These are phyloP conservation scores for Sporophila hypoxantha DNA, from an alignment of 2,113 vertebrate genomes.

Conservation along the genomic window DNA sequence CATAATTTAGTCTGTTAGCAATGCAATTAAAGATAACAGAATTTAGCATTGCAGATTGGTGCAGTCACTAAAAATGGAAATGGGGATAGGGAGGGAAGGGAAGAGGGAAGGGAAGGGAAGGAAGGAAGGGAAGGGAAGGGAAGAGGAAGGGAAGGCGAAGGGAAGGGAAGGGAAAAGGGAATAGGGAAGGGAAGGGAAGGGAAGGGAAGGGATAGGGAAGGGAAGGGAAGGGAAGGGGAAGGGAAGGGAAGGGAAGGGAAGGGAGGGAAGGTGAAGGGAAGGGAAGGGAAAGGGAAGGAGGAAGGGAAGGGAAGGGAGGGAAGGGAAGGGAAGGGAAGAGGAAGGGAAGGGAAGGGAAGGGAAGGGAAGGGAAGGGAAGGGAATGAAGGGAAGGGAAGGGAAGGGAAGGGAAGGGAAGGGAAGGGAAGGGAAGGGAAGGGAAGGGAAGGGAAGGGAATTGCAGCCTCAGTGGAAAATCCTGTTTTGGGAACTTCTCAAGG, in stretches of 20 bases:
- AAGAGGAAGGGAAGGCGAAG: neutral
- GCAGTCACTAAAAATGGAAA: neutral
- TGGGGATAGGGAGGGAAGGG: too few species aligned
- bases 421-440: too few species aligned
- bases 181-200: too few species aligned
- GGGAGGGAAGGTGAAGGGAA: neutral
- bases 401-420: neutral
- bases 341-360: too few species aligned
- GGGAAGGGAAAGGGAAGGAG: too few species aligned
- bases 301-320: too few species aligned
- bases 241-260: neutral
- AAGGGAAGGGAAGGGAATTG: neutral
- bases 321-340: neutral
- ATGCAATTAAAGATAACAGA: neutral
- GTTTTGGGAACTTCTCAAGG: constrained; percentile 4
- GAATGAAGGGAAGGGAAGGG: neutral
- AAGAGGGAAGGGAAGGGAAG: neutral
- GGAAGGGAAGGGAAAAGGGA: too few species aligned
- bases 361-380: too few species aligned
- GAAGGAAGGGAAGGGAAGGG: neutral
- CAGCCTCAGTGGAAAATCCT: constrained; percentile 19
- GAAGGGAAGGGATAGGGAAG: too few species aligned
- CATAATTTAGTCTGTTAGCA: neutral
- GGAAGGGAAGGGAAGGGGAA: neutral
- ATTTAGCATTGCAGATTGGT: neutral